Base-by-base conservation (phyloP, 2,797 vertebrate species). In the Nannoperca obscura region DNA sequence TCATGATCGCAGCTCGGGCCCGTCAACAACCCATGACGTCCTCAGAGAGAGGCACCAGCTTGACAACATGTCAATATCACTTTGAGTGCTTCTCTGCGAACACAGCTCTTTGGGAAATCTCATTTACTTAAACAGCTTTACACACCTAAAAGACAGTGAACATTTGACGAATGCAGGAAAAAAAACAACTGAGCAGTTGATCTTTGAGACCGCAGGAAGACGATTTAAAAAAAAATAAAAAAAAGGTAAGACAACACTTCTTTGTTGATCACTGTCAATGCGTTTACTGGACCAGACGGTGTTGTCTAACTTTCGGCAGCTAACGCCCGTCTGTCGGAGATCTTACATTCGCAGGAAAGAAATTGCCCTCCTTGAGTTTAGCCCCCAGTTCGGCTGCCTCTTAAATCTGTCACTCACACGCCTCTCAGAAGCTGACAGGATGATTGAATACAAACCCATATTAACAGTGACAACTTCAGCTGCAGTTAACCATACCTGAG, bases 41-140 rank as follows among this genome's bases (percentile, higher is more conserved):
- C 94, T 95, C 78, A 72, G 94, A 94, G 95, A 95, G 90, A 91
- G 75, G 89, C 90, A 88, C 90, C 83, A 81, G 90, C 94, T 95
- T 95, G 95, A 95, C 95, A 95, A 95, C 93, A 95, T 95, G 95
- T 95, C 95, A 95, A 96, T 95, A 95, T 95, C 93, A 94, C 93
- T 96, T 95, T 93, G 93, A 95, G 91, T 71, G 89, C 91, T 92
- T 94, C 93, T 88, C 85, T 71, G 91, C 80, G 71, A 92, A 91
- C 86, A 88, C 83, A 85, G 91, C 94, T 94, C 94, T 94, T 89
- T 93, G 94, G 95, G 95, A 95, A 95, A 95, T 95, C 93, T 94
- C 94, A 95, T 92, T 95, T 94, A 92, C 92, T 94, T 90, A 88
- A 93, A 92, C 91, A 86, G 88, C 84, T 88, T 91, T 84, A 89